Evolutionary conservation across 2,113 vertebrate species (phyloP).

Genomic region (Oryzias celebensis): DNA sequence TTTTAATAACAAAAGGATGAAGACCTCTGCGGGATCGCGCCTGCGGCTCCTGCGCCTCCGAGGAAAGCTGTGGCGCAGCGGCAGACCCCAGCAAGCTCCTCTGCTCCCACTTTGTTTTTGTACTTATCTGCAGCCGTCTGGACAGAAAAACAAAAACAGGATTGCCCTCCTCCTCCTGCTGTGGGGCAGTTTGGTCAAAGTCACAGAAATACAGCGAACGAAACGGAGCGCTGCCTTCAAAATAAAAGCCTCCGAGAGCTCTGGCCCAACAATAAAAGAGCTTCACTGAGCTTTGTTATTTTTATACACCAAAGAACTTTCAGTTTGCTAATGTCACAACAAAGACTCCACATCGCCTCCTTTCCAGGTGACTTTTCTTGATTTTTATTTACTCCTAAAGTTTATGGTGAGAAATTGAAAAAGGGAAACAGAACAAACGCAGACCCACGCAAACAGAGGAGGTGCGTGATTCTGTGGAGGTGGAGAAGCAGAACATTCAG

Average conservation of each 20-base stretch:
- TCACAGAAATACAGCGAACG: neutral
- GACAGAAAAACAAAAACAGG: slow-evolving; percentile 68
- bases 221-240: slow-evolving; percentile 25
- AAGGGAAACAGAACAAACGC: no score
- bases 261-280: no score
- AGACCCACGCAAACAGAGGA: no score
- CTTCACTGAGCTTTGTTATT: no score
- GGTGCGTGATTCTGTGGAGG: no score
- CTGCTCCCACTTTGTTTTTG: slow-evolving; percentile 64
- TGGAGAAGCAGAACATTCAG: no score
- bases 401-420: no score
- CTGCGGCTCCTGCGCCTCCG: slow-evolving; percentile 6
- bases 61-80: neutral
- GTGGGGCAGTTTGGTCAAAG: slow-evolving; percentile 8
- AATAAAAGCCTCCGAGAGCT: slow-evolving; percentile 30
- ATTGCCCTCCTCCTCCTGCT: slow-evolving; percentile 49
- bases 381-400: no score
- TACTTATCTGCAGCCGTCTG: slow-evolving; percentile 45
- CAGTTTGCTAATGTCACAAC: no score
- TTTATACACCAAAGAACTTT: no score
- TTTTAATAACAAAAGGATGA: slow-evolving; percentile 26
- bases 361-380: no score
- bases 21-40: neutral
- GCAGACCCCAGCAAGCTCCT: slow-evolving; percentile 22
- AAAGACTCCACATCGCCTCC: no score